A percentile compares a stretch with the other conserved stretches of the same genome.
These are phyloP conservation scores for Parauchenoglanis punctatus DNA, from an alignment of 2,797 vertebrate species.

Conservation along the genomic window DNA sequence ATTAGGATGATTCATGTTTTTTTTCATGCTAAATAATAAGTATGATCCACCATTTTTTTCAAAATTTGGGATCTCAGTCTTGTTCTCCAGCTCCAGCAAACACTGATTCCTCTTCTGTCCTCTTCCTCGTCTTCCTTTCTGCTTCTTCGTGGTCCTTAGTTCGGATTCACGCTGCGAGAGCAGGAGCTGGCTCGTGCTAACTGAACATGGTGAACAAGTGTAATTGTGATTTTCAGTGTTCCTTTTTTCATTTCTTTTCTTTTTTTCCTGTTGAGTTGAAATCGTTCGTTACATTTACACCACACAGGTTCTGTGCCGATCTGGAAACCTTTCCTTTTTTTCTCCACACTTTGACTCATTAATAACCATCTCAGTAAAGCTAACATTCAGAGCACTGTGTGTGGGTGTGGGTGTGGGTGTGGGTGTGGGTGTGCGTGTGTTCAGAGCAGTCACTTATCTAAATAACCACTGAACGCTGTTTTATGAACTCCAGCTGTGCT, in stretches of 20 bases:
- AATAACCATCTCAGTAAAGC: background rate
- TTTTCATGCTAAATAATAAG: too few relatives aligned
- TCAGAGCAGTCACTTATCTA: background rate
- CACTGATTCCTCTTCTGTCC: too few relatives aligned
- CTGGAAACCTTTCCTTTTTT: too few relatives aligned
- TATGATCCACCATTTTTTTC: too few relatives aligned
- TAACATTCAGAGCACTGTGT: background rate
- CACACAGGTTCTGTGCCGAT: too few relatives aligned
- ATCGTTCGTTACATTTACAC: background rate
- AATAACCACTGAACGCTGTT: background rate
- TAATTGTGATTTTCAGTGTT: background rate
- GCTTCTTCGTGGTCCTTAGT: too few relatives aligned
- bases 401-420: background rate
- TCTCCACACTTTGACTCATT: background rate
- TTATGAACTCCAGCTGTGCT: background rate
- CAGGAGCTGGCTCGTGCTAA: background rate
- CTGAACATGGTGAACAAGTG: background rate
- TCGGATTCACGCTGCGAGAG: too few relatives aligned
- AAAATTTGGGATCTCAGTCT: too few relatives aligned
- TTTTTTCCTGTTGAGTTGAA: background rate
- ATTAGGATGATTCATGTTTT: too few relatives aligned
- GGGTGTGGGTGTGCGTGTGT: background rate
- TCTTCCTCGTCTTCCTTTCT: too few relatives aligned
- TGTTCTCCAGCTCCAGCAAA: too few relatives aligned
- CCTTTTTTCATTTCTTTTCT: background rate